Evolutionary conservation across 2,113 vertebrate species (phyloP).

Genomic region (Callorhinus ursinus): DNA sequence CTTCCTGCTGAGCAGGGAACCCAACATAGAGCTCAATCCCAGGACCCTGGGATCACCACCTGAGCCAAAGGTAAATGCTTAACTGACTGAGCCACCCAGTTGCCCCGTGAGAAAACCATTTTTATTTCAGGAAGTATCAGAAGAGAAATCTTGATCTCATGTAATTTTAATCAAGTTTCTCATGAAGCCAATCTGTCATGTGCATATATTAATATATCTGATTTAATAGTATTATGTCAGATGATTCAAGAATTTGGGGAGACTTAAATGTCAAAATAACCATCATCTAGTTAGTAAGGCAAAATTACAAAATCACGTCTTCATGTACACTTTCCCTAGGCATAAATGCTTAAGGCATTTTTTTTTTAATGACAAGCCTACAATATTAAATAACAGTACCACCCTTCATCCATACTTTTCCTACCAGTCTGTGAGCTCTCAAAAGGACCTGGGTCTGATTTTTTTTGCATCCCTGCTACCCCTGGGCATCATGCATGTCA

Average conservation of each 20-base stretch:
- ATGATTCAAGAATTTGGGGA: not conserved
- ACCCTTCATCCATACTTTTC: not conserved
- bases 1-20: not conserved
- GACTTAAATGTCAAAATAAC: not conserved
- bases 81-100: not conserved
- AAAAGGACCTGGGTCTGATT: not conserved
- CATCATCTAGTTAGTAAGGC: not conserved
- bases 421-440: not conserved
- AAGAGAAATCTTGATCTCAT: not conserved
- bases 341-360: not conserved
- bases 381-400: not conserved
- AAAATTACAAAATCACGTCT: not conserved
- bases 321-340: not conserved
- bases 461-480: not conserved
- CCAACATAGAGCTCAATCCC: not conserved
- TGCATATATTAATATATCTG: not conserved
- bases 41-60: not conserved
- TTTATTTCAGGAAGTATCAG: conserved; percentile 22
- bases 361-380: not conserved
- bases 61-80: not conserved
- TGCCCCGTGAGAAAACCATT: not conserved
- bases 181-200: not conserved
- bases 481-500: not conserved
- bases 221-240: not conserved
- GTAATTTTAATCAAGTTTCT: not conserved